These are phyloP conservation scores for Rotaria magnacalcarata DNA, from an alignment of 2,888 invertebrate species.

Conservation along the genomic window DNA sequence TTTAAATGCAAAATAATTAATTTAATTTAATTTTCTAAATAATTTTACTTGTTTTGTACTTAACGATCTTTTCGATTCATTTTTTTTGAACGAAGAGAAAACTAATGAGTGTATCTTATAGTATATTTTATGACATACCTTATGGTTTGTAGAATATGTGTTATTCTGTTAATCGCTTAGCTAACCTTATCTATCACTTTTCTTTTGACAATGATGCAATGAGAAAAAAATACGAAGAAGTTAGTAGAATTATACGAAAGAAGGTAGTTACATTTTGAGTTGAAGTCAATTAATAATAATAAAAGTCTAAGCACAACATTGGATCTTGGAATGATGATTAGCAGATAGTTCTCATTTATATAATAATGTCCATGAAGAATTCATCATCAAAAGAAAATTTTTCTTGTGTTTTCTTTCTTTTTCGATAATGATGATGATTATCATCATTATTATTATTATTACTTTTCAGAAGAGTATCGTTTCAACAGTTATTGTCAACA, in stretches of 20 bases:
- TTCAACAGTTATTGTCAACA: background rate
- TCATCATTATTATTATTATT: background rate
- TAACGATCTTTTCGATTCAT: background rate
- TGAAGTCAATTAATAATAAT: background rate
- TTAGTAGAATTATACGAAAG: no score
- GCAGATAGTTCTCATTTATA: no score
- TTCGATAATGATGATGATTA: background rate
- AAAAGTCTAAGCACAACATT: background rate
- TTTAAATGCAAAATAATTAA: no score
- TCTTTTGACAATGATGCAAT: no score
- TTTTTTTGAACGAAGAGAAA: background rate
- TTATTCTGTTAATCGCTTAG: no score
- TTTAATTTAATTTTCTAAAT: background rate
- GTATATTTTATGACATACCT: no score
- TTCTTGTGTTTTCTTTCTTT: background rate
- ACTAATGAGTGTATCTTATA: background rate
- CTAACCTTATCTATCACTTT: no score
- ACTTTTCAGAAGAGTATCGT: background rate
- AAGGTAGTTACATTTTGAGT: no score
- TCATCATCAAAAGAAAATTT: background rate
- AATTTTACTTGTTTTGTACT: background rate
- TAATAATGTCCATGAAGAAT: no score
- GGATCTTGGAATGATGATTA: no score
- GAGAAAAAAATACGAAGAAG: no score
- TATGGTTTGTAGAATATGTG: no score